Evolutionary conservation across 2,888 invertebrate species (phyloP), one percentile per base, ranked within the genome.

Genomic region (Timema podura): DNA sequence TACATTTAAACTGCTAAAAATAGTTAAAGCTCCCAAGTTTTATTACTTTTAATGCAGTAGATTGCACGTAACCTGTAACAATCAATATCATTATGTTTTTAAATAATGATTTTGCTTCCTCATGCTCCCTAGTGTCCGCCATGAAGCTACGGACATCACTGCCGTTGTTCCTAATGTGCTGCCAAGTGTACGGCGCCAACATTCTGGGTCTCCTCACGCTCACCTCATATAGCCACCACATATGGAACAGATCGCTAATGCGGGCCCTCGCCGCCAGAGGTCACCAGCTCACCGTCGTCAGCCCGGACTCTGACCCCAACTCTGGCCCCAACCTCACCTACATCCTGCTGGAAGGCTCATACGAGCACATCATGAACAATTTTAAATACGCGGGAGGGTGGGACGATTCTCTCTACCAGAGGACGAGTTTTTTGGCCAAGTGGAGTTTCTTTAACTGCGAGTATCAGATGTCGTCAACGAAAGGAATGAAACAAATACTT

Each of bases 381-480:
- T 48, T 49, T 48, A 10, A 65, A 15, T 69, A 65, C 30, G 65
- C 48, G 45, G 78, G 77, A 49, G 64, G 78, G 3, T 67, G 76
- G 6, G 75, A 75, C 11, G 15, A 30, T 7, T 48, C 51, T 9
- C 8, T 13, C 2, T 15, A 30, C 8, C 6, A 10, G 11, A 69
- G 30, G n/a, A 49, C 11, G 48, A 15, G 54, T 13, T 8, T 65
- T 9, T n/a, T 69, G 30, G 51, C 46, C 15, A 65, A 64, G 2
- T 69, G 45, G 45, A n/a, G 13, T 5, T 13, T n/a, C 7, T n/a
- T 48, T 9, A 9, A 49, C 9, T 69, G 69, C 47, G 44, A 16
- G 5, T n/a, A 45, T n/a, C 30, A 48, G 9, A 9, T 65, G 51
- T 48, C 47, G 13, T 30, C 30, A 30, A 48, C 49, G 13, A 15